A percentile compares a stretch with the other conserved stretches of the same genome.
Conservation (phyloP, 2,888 invertebrate species). For the Habroteleia sp. region DNA sequence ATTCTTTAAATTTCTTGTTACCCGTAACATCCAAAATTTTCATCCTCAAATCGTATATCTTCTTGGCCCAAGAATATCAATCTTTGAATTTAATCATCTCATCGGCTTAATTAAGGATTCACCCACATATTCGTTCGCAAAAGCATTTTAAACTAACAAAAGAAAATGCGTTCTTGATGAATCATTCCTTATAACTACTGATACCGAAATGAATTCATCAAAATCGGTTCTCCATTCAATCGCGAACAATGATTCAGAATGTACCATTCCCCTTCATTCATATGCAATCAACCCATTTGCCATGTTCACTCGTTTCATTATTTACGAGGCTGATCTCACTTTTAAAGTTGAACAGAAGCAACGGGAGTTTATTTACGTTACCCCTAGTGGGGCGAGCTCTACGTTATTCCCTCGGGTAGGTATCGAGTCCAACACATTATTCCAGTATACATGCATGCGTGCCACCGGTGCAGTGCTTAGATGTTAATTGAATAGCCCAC, state of each 20-base stretch:
- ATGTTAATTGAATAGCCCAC: slow-evolving; percentile 47
- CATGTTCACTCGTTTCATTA: slow-evolving; percentile 25
- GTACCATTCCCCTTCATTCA: slow-evolving; percentile 20
- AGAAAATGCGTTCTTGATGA: slow-evolving; percentile 1
- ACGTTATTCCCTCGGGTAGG: slow-evolving; percentile 20
- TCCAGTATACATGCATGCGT: slow-evolving; percentile 19
- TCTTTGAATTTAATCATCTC: no score
- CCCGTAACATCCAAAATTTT: no score
- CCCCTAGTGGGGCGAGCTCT: not conserved
- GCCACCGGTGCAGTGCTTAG: slow-evolving; percentile 12
- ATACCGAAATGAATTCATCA: slow-evolving; percentile 16
- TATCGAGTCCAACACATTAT: slow-evolving; percentile 18
- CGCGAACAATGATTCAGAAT: slow-evolving; percentile 25
- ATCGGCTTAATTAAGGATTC: no score
- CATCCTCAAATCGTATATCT: no score
- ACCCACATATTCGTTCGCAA: no score
- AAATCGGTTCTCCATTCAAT: slow-evolving; percentile 7
- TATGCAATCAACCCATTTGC: slow-evolving; percentile 37
- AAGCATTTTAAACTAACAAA: no score
- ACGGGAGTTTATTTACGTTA: slow-evolving; percentile 14
- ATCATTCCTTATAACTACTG: slow-evolving; percentile 4
- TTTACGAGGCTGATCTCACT: slow-evolving; percentile 34
- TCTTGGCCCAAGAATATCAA: no score
- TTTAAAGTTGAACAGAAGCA: slow-evolving; percentile 26
- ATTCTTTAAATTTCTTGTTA: no score